Conservation (phyloP, 1,140 invertebrate genomes). For the Drosophila serrata region DNA sequence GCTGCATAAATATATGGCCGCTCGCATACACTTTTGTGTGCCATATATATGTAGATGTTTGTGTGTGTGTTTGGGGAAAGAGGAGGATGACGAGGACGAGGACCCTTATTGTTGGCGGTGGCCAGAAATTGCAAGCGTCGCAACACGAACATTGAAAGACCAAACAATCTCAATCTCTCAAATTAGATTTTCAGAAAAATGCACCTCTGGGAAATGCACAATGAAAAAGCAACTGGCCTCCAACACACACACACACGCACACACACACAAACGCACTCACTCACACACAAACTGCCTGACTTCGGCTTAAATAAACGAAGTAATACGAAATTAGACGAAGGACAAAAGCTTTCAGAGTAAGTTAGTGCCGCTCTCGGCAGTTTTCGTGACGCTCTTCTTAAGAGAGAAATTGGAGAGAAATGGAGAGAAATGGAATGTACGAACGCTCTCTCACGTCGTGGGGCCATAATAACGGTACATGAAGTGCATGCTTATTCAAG, state of each 20-base stretch:
- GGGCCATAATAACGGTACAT: conserved; percentile 74
- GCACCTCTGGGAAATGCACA: conserved; percentile 84
- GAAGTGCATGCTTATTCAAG: conserved; percentile 83
- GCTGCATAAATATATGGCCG: conserved; percentile 54
- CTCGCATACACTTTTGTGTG: conserved; percentile 6
- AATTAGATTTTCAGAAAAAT: conserved; percentile 85
- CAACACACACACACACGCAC: conserved; percentile 33
- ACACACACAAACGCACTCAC: conserved; percentile 3
- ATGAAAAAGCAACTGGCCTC: conserved; percentile 75
- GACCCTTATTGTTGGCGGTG: conserved; percentile 38
- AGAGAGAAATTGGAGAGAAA: background rate
- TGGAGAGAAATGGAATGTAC: conserved; percentile 2
- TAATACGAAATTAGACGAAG: conserved; percentile 32
- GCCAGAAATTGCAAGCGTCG: conserved; percentile 77
- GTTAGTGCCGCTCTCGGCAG: background rate
- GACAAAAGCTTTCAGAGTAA: conserved; percentile 31
- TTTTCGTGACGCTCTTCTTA: conserved; percentile 2
- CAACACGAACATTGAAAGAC: conserved; percentile 82
- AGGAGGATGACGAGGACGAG: conserved; percentile 17
- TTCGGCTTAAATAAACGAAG: conserved; percentile 29
- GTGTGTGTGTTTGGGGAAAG: too few species aligned
- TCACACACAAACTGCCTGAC: background rate
- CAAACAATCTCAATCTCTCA: conserved; percentile 85
- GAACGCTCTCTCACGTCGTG: conserved; percentile 50
- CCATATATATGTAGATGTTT: conserved; percentile 25